Conservation (phyloP, 2,888 invertebrate species). For the Drosophila ezoana region DNA sequence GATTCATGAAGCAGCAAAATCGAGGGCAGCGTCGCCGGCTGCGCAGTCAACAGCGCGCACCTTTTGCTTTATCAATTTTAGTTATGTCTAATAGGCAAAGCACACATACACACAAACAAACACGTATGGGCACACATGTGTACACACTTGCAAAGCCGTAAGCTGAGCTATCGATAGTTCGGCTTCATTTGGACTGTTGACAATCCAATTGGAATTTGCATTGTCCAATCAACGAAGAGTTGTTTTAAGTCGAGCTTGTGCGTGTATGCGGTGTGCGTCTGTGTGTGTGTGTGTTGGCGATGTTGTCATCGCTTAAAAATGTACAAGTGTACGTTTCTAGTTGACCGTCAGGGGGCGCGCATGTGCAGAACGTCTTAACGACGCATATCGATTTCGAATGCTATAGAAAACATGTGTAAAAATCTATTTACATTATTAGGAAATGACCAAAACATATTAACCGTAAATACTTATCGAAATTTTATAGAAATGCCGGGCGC, state of each 20-base stretch:
- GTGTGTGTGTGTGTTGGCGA: constrained; percentile 35
- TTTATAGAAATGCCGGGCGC: background rate
- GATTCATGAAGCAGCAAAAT: constrained; percentile 54
- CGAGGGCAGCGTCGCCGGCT: constrained; percentile 42
- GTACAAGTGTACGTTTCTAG: constrained; percentile 9
- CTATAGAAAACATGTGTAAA: background rate
- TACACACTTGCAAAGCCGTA: constrained; percentile 10
- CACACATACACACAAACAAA: constrained; percentile 10
- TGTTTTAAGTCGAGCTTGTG: constrained; percentile 27
- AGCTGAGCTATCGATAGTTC: constrained; percentile 41
- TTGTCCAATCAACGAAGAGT: constrained; percentile 44
- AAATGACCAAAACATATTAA: background rate
- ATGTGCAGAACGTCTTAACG: constrained; percentile 38
- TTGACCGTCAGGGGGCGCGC: constrained; percentile 42
- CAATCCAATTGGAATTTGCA: constrained; percentile 55
- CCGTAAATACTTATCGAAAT: background rate
- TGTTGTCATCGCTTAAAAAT: constrained; percentile 73
- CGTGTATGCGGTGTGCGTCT: constrained; percentile 23
- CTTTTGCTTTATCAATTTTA: constrained; percentile 61
- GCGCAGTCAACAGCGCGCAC: constrained; percentile 50
- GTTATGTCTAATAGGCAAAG: constrained; percentile 28
- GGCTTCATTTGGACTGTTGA: constrained; percentile 20
- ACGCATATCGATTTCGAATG: constrained; percentile 21
- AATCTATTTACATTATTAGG: background rate
- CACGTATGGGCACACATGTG: too few species aligned